Percentiles rank a stretch among this genome's conserved stretches.
phyloP scores from a whole-genome alignment of 2,888 invertebrate species.

The Sisyra terminalis region DNA sequence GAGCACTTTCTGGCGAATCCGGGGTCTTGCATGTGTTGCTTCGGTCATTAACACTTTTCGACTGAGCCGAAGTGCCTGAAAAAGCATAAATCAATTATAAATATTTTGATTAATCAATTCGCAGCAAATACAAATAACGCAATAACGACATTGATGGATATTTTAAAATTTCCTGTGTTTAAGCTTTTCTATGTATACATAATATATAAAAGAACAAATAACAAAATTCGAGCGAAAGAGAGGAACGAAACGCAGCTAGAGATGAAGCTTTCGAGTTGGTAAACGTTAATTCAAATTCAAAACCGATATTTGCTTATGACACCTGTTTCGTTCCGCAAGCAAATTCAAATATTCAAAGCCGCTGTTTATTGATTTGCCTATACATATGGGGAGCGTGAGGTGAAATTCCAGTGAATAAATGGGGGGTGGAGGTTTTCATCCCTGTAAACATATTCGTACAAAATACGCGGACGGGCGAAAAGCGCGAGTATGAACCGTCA shows the following conservation, averaged over 20 bases:
- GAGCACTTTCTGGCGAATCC: conserved; percentile 24
- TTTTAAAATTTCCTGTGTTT: background rate
- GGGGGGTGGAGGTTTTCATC: no score
- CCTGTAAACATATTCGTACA: no score
- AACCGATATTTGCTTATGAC: conserved; percentile 7
- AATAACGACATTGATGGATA: background rate
- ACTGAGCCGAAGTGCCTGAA: background rate
- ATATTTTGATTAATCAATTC: no score
- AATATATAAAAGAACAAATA: background rate
- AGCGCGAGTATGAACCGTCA: no score
- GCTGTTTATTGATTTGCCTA: background rate
- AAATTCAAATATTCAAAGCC: conserved; percentile 7
- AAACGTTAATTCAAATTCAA: conserved; percentile 2
- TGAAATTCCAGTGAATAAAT: no score
- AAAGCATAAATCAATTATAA: background rate
- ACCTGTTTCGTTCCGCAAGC: conserved; percentile 5
- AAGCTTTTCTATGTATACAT: conserved; percentile 1
- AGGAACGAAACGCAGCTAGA: background rate
- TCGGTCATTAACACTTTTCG: conserved; percentile 2
- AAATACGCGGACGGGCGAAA: no score
- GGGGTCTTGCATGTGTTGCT: conserved; percentile 23
- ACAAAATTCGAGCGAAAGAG: background rate
- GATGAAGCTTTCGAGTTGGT: background rate
- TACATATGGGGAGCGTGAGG: no score
- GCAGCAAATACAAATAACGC: background rate